A percentile compares a stretch with the other conserved stretches of the same genome.
These are phyloP conservation scores for Seira musarum DNA, from an alignment of 2,888 invertebrate genomes.

Conservation along the genomic window DNA sequence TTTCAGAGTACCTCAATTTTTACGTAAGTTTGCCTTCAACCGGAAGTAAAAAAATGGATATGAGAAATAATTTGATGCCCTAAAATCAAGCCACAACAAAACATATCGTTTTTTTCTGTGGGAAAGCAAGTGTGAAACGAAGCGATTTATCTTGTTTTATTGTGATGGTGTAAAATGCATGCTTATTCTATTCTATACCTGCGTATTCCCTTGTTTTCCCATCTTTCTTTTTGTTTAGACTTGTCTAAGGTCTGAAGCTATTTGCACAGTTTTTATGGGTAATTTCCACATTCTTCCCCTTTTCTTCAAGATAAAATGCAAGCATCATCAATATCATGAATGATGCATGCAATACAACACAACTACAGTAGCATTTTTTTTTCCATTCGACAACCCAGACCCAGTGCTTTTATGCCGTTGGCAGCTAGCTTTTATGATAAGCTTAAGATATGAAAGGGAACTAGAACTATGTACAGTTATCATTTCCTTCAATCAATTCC, in stretches of 20 bases:
- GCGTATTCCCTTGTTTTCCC: too few species aligned
- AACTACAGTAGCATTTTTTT: neutral
- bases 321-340: too few species aligned
- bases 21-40: too few species aligned
- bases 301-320: too few species aligned
- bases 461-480: conserved; percentile 9
- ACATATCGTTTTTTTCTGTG: conserved; percentile 32
- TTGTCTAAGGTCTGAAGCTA: neutral
- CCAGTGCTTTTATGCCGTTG: neutral
- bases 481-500: conserved; percentile 43
- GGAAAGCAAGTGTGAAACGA: conserved; percentile 46
- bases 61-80: too few species aligned
- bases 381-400: neutral
- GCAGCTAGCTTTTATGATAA: conserved; percentile 13
- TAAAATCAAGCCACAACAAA: too few species aligned
- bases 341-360: conserved; percentile 1
- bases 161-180: conserved; percentile 21
- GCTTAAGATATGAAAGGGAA: neutral
- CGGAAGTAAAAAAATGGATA: too few species aligned
- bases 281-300: too few species aligned
- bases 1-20: too few species aligned
- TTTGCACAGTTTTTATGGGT: conserved; percentile 6
- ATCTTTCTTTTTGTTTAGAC: neutral
- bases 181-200: neutral
- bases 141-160: conserved; percentile 51